Evolutionary conservation across 2,797 vertebrate species (phyloP), one percentile per base, ranked within the genome.

Genomic region (Denticeps clupeoides): DNA sequence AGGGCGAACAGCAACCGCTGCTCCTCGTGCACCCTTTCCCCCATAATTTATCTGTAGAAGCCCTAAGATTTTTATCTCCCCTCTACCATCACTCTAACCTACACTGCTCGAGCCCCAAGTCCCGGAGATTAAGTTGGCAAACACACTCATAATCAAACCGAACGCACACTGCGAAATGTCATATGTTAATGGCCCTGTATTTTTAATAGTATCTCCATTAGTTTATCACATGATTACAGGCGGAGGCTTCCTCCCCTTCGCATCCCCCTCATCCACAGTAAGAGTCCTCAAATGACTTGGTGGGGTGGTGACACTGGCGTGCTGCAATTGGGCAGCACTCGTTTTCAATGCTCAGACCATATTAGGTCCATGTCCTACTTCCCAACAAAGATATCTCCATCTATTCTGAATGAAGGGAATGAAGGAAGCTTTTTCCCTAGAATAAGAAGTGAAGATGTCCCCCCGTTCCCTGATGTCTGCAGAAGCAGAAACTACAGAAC

Each of bases 131-230:
- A 68, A 60, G 67, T 62, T 49, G 13, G 58, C 56, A 65, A 63
- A 73, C 59, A 59, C 45, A 47, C 49, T 60, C 51, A 48, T 51
- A 57, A 68, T 67, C 62, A 66, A 49, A 65, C 51, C 49, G 59
- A 58, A 65, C 53, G 58, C 64, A 60, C 59, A 56, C 51, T 57
- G 64, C 53, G 56, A 65, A 68, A 73, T 72, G 67, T 72, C 68
- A 70, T 55, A 74, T 71, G 70, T 67, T 76, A 72, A 75, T 67
- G 63, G 58, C 40, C 42, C 60, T 72, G 68, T 61, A 79, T 75
- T 67, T 76, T 73, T 74, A 67, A 77, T 74, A 65, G 43, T 60
- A 57, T 71, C 77, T 75, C 68, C 71, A 74, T 80, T 72, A 79
- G 59, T 59, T 56, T 60, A 63, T 68, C 64, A 55, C 59, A 62